Evolutionary conservation across 2,888 invertebrate species (phyloP).

Genomic region (Eupithecia vulgata): DNA sequence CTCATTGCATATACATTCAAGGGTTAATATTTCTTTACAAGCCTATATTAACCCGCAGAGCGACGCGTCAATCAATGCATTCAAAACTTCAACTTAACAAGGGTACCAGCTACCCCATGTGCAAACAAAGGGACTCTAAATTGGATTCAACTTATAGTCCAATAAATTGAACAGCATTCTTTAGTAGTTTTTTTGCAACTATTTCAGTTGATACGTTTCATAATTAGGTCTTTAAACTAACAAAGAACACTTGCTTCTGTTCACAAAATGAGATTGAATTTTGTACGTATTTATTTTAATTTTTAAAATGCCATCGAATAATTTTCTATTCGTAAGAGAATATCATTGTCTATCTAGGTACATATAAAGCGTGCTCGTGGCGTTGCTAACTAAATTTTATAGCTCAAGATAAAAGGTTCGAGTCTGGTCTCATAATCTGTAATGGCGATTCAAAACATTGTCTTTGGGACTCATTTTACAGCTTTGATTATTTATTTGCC

Average conservation of each 20-base stretch:
- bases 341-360: neutral
- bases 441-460: neutral
- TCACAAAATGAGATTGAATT: neutral
- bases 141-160: constrained; percentile 61
- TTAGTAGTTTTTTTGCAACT: constrained; percentile 46
- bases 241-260: neutral
- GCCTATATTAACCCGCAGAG: constrained; percentile 22
- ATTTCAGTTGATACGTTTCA: constrained; percentile 27
- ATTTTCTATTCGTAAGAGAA: neutral
- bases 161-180: constrained; percentile 63
- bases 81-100: constrained; percentile 36
- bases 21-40: constrained; percentile 5
- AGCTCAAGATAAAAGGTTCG: neutral
- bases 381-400: constrained; percentile 1
- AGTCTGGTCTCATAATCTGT: constrained; percentile 1
- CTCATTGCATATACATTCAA: neutral
- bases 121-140: constrained; percentile 63
- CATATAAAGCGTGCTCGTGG: neutral
- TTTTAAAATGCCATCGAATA: neutral
- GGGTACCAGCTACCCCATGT: constrained; percentile 50
- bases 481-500: neutral
- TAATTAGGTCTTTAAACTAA: neutral
- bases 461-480: neutral
- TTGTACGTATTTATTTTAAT: neutral
- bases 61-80: constrained; percentile 42